Conservation (phyloP, 2,113 vertebrate genomes). For the Pterocles burchelli region DNA sequence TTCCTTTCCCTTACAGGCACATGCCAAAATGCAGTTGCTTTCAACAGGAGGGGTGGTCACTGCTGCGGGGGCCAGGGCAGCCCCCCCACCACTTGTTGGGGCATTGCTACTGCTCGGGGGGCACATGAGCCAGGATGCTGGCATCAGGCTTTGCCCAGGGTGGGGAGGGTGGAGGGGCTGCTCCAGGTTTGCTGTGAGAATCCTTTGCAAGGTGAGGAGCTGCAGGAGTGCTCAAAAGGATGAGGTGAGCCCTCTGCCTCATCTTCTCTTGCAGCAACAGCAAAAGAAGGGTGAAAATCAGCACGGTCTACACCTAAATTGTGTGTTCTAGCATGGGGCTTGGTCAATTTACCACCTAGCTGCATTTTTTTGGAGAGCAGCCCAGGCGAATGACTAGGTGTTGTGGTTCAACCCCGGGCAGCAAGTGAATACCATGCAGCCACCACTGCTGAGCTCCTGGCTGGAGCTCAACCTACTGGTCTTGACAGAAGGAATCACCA, state of each 20-base stretch:
- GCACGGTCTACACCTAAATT: not conserved
- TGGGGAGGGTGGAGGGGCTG: not conserved
- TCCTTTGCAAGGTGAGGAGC: not conserved
- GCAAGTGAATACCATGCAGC: too few species aligned
- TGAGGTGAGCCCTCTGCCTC: not conserved
- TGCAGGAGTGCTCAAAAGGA: not conserved
- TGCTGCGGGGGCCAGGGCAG: not conserved
- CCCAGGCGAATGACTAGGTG: not conserved
- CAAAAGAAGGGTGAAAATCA: not conserved
- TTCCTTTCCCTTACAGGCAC: not conserved
- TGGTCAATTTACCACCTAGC: not conserved
- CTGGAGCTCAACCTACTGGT: not conserved
- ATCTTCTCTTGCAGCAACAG: not conserved
- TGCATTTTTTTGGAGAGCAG: not conserved
- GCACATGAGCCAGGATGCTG: accelerated
- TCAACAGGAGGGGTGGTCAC: not conserved
- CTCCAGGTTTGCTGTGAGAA: not conserved
- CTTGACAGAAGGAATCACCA: not conserved
- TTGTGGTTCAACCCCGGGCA: too few species aligned
- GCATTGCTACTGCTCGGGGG: accelerated
- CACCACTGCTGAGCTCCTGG: not conserved
- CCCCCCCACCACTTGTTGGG: accelerated
- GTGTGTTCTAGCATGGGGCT: not conserved
- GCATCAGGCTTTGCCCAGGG: not conserved
- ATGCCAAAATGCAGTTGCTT: not conserved